These are phyloP conservation scores for Emydocephalus ijimae DNA, from an alignment of 2,113 vertebrate species.

Conservation along the genomic window DNA sequence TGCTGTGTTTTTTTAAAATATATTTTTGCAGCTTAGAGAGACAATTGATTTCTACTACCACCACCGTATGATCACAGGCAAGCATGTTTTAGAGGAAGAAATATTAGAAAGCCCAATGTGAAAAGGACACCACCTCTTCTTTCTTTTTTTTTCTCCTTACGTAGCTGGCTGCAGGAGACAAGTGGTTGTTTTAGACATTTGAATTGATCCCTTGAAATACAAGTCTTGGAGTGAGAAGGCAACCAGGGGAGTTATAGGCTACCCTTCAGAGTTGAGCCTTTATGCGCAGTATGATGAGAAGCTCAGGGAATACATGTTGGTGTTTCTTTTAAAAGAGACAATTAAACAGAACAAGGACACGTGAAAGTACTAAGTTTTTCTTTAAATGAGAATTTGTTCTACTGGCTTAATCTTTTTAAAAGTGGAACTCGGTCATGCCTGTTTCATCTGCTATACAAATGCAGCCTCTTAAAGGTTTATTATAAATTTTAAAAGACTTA, in stretches of 20 bases:
- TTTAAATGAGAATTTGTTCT: neutral
- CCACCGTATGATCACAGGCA: neutral
- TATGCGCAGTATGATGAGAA: neutral
- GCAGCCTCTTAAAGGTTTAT: neutral
- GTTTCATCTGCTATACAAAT: neutral
- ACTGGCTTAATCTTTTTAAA: neutral
- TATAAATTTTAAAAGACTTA: neutral
- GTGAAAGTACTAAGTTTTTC: neutral
- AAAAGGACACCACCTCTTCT: neutral
- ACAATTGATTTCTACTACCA: neutral
- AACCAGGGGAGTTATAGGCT: neutral
- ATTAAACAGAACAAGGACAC: neutral
- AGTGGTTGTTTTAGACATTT: neutral
- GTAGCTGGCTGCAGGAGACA: neutral
- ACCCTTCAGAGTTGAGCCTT: neutral
- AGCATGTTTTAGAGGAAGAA: neutral
- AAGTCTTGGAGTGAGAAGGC: neutral
- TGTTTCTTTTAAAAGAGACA: neutral
- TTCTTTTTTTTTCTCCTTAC: neutral
- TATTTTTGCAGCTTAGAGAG: neutral
- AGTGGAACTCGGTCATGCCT: neutral
- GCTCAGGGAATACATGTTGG: neutral
- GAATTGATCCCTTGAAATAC: neutral
- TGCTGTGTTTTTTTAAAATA: neutral
- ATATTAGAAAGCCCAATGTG: neutral